A percentile compares a stretch with the other conserved stretches of the same genome.
phyloP scores from a whole-genome alignment of 2,888 invertebrate genomes.

The Dioctria rufipes region DNA sequence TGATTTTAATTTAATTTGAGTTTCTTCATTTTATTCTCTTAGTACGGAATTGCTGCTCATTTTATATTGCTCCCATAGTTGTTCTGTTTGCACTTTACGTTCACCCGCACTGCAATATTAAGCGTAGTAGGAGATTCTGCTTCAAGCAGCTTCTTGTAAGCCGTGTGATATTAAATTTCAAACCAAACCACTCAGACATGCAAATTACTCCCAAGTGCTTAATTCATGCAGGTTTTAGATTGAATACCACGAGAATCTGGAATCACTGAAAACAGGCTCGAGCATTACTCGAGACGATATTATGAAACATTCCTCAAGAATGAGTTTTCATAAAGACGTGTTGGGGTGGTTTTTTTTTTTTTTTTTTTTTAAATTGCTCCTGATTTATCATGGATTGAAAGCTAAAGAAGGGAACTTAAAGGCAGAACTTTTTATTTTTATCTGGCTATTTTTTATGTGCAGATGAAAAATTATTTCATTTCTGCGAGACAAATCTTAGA shows the following conservation, averaged over 20 bases:
- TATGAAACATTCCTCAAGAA: constrained; percentile 23
- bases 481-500: too few species aligned
- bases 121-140: background rate
- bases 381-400: background rate
- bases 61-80: too few species aligned
- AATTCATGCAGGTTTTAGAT: constrained; percentile 40
- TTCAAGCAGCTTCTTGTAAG: background rate
- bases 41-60: too few species aligned
- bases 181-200: constrained; percentile 42
- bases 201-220: constrained; percentile 44
- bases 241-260: constrained; percentile 30
- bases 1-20: too few species aligned
- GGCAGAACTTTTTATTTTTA: too few species aligned
- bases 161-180: constrained; percentile 31
- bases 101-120: background rate
- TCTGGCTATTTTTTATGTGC: background rate
- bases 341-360: background rate
- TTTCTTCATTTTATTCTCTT: too few species aligned
- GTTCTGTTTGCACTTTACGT: too few species aligned
- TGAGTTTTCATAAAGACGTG: constrained; percentile 31
- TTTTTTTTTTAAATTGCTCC: background rate
- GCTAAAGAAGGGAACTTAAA: background rate
- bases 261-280: constrained; percentile 11
- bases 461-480: too few species aligned
- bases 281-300: constrained; percentile 35